Evolutionary conservation across 64 coral and sea anemone species (phyloP).

Genomic region (Orbicella faveolata): DNA sequence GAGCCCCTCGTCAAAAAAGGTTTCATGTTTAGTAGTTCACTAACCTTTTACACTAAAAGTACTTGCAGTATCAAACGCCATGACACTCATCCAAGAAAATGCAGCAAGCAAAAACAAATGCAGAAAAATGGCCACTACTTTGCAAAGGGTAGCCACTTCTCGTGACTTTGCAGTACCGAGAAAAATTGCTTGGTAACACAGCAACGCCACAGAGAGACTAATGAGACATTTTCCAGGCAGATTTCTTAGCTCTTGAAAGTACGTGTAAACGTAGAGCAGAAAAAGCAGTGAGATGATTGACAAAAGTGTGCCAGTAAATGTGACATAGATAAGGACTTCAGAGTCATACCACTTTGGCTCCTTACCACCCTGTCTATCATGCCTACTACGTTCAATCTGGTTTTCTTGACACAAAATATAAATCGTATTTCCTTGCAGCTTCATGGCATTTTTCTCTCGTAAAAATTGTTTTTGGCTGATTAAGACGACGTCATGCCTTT

Average conservation of each 20-base stretch:
- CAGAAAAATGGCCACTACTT: constrained; percentile 2
- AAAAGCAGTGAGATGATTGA: constrained; percentile 22
- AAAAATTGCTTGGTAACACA: constrained; percentile 31
- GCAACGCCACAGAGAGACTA: constrained; percentile 18
- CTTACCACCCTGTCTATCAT: not conserved
- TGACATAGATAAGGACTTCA: not conserved
- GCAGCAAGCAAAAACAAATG: constrained; percentile 11
- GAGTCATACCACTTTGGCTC: too few relatives aligned
- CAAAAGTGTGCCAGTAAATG: not conserved
- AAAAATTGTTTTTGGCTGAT: not conserved
- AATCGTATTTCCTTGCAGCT: not conserved
- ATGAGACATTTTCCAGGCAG: constrained; percentile 35
- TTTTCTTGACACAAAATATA: not conserved
- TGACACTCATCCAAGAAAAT: constrained; percentile 32
- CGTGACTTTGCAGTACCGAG: not conserved
- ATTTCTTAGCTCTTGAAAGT: constrained; percentile 20
- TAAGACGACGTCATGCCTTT: not conserved
- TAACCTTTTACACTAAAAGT: constrained; percentile 5
- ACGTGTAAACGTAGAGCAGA: constrained; percentile 1
- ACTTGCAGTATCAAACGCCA: constrained; percentile 34
- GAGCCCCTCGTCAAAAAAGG: not conserved
- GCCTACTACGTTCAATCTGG: not conserved
- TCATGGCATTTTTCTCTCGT: too few relatives aligned
- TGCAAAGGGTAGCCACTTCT: not conserved
- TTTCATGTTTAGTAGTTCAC: not conserved